Evolutionary conservation across 2,888 invertebrate genomes (phyloP), one percentile per base, ranked within the genome.

Genomic region (Drosophila pullipes): DNA sequence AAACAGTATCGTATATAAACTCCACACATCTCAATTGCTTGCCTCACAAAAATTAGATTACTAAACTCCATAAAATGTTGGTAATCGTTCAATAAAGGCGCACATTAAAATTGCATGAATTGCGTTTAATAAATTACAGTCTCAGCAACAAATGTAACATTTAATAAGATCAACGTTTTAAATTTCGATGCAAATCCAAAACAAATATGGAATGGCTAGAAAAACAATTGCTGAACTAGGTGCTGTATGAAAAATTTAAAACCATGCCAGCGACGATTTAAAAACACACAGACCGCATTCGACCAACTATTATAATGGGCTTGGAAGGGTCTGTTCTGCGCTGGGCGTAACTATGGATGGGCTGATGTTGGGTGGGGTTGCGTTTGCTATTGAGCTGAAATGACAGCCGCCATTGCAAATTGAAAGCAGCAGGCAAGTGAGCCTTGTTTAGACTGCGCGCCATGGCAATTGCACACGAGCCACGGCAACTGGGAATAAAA

Each of bases 351-450:
- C 65, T 28, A 30, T 59, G 28, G 44, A 10, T 18, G 18, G n/a
- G 28, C 3, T 16, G 25, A 18, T 37, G 28, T 28, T n/a, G 49
- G 31, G 28, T 4, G 10, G 55, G 57, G 4, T 7, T 69, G 54
- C 11, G 35, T 55, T 63, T 69, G 88, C 85, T 90, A 85, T 85
- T 85, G 85, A 85, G 85, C 83, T 89, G 88, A 85, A 90, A 85
- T 85, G 90, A 85, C 85, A 85, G 90, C 82, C 77, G 81, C 78
- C 88, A 89, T 89, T 89, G 88, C 90, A 89, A 85, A 85, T 85
- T 85, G 85, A 85, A 85, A 87, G 85, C 88, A 83, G 81, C 73
- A 83, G 85, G 88, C 88, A 89, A 85, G 85, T 87, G 90, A 85
- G 85, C 88, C 85, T 87, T 85, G 90, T 85, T 85, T 85, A 89